Conservation (phyloP, 2,888 invertebrate genomes). For the Glaucopsyche alexis region DNA sequence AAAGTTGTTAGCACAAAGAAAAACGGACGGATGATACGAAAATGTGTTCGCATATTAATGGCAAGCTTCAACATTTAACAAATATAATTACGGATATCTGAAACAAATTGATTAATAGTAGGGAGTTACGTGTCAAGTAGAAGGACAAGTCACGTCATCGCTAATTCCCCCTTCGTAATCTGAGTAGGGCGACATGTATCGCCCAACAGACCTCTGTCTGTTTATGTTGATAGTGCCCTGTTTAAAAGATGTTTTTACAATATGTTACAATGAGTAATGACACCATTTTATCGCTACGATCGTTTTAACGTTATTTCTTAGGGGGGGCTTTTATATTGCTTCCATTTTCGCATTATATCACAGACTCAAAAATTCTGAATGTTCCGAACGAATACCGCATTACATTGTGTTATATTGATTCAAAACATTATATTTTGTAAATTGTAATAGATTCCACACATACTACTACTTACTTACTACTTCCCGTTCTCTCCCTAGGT, state of each 20-base stretch:
- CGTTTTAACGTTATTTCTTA: neutral
- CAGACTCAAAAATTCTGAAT: too few species aligned
- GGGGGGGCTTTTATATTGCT: too few species aligned
- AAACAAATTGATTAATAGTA: slow-evolving; percentile 17
- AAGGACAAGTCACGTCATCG: slow-evolving; percentile 46
- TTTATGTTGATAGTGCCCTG: slow-evolving; percentile 35
- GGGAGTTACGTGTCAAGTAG: slow-evolving; percentile 9
- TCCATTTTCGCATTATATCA: too few species aligned
- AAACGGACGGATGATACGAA: neutral
- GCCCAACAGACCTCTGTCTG: slow-evolving; percentile 34
- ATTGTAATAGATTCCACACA: too few species aligned
- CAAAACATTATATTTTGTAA: too few species aligned
- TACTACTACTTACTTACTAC: too few species aligned
- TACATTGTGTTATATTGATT: too few species aligned
- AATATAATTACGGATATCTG: neutral
- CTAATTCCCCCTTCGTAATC: slow-evolving; percentile 50
- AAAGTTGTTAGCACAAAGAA: too few species aligned
- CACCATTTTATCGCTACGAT: neutral
- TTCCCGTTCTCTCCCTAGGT: too few species aligned
- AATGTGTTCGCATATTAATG: neutral
- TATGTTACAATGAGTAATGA: neutral
- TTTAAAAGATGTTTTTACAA: neutral
- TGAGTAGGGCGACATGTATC: slow-evolving; percentile 49
- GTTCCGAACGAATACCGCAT: too few species aligned
- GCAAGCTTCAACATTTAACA: neutral